Base-by-base conservation (phyloP, 2,888 invertebrate species). In the Drosophila phalerata region DNA sequence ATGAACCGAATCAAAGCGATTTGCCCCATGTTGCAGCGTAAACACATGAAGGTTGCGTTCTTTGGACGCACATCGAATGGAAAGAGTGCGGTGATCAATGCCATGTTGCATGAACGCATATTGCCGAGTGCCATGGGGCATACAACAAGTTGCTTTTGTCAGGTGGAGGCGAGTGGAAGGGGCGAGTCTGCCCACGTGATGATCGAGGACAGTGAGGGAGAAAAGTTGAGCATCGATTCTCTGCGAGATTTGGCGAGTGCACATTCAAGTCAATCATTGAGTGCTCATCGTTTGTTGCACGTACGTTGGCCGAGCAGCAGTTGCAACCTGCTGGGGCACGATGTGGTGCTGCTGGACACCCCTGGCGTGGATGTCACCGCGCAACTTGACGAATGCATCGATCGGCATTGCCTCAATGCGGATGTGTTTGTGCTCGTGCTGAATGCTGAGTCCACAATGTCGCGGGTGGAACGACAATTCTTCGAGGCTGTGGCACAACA, bases 361-460 rank as follows among this genome's bases (percentile, higher is more conserved):
- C 99, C 99, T 13, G 99, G 99, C 5, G 98, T 99, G 55, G 99
- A 99, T 93, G 98, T 99, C 0, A 97, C 98, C 9, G 98, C 98
- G 5, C 98, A 99, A 94, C 94, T 99, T 62, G 99, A 99, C 92
- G 96, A 97, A 91, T 99, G 99, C 98, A 99, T 99, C 90, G 99
- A 99, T 93, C 97, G 97, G 92, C 98, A 99, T 93, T 99, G 99
- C 92, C 94, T 99, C 72, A 99, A 99, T 93, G 99, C 99, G 0
- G 99, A 99, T 93, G 99, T 99, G 2, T 99, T 99, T 93, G 99
- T 99, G 67, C 94, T 99, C 47, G 99, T 99, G 19, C 97, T 98
- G 42, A 99, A 99, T 94, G 98, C 99, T 0, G 99, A 99, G 94
- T 99, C 99, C 37, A 99, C 99, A 30, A 95, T 99, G 78, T 99